Evolutionary conservation across 2,797 vertebrate genomes (phyloP).

Genomic region (Neosalanx taihuensis): DNA sequence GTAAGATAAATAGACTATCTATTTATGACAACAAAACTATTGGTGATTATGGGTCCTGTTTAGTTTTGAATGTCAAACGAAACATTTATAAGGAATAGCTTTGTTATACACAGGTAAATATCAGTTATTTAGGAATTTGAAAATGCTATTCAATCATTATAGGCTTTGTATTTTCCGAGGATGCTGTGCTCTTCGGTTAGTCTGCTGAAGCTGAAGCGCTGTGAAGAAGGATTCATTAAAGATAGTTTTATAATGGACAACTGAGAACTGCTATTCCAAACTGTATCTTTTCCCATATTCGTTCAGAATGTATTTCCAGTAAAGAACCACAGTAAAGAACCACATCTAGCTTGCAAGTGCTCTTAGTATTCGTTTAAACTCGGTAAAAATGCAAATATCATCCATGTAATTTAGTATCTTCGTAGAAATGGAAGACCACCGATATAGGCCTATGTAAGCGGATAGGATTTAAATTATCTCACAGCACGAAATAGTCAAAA

Average conservation of each 20-base stretch:
- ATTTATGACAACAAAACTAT: conserved; percentile 65
- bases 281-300: neutral
- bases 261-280: conserved; percentile 15
- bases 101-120: neutral
- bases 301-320: neutral
- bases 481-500: conserved; percentile 27
- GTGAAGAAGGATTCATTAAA: conserved; percentile 54
- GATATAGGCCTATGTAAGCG: conserved; percentile 1
- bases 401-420: neutral
- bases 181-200: conserved; percentile 52
- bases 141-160: conserved; percentile 10
- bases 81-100: conserved; percentile 7
- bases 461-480: conserved; percentile 40
- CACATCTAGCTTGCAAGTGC: neutral
- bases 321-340: neutral
- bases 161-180: conserved; percentile 57
- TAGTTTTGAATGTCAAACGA: conserved; percentile 14
- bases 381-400: neutral
- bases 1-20: conserved; percentile 42
- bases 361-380: too few species aligned
- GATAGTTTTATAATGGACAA: conserved; percentile 51
- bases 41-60: neutral
- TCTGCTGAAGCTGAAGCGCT: conserved; percentile 28
- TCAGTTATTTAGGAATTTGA: conserved; percentile 22
- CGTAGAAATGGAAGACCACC: neutral